Conservation (phyloP, 1,140 invertebrate species). For the Solenopsis fugax region DNA sequence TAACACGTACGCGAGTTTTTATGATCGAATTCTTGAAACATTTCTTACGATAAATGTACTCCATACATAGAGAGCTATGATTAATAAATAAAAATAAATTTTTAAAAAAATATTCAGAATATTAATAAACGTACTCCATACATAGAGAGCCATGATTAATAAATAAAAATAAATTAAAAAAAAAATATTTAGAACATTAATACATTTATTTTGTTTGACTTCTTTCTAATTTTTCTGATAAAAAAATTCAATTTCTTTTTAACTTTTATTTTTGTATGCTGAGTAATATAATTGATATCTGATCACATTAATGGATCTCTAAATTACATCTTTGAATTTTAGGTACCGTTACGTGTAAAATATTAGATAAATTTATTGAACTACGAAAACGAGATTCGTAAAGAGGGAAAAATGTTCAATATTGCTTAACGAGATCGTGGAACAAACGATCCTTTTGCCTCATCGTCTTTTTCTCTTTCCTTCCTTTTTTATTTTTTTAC, state of each 20-base stretch:
- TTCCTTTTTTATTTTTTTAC: background rate
- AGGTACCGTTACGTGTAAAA: background rate
- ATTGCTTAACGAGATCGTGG: conserved; percentile 32
- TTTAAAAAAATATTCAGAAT: background rate
- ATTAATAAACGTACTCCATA: background rate
- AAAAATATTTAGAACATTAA: background rate
- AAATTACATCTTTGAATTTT: conserved; percentile 7
- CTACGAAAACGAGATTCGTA: background rate
- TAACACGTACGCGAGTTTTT: conserved; percentile 20
- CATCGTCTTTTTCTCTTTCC: conserved; percentile 9
- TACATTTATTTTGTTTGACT: background rate
- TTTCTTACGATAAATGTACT: background rate
- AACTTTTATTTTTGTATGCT: background rate
- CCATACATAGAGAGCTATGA: background rate
- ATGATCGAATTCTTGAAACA: background rate
- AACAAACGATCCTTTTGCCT: conserved; percentile 9
- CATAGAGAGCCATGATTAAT: background rate
- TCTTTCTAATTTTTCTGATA: background rate
- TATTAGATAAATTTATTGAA: background rate
- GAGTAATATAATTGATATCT: background rate
- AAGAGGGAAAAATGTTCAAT: conserved; percentile 23
- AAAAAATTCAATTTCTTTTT: background rate
- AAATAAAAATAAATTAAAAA: conserved; percentile 9
- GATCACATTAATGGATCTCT: background rate
- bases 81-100: conserved; percentile 7